Percentiles rank a stretch among this genome's conserved stretches.
Conservation (phyloP, 2,888 invertebrate species). For the Euclidia mi region DNA sequence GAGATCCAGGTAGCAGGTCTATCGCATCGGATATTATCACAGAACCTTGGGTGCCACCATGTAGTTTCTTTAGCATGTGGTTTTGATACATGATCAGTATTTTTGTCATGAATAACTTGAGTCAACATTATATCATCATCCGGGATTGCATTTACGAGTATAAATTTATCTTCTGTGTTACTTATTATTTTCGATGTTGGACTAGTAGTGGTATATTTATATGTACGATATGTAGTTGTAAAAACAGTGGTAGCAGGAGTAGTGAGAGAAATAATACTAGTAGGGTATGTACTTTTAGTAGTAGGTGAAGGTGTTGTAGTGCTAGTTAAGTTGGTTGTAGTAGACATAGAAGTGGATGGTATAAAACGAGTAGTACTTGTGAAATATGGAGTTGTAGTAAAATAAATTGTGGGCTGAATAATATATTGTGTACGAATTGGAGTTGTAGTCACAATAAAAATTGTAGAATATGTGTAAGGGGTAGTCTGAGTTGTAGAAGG, state of each 20-base stretch:
- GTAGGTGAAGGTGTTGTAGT: neutral
- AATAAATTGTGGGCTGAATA: neutral
- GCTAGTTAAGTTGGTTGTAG: neutral
- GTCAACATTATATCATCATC: too few species aligned
- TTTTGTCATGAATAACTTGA: too few species aligned
- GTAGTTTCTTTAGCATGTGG: neutral
- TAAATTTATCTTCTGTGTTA: too few species aligned
- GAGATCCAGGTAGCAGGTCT: slow-evolving; percentile 58
- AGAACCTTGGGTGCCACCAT: slow-evolving; percentile 36
- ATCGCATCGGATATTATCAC: slow-evolving; percentile 51
- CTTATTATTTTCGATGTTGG: too few species aligned
- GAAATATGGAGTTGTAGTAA: neutral
- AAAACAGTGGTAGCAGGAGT: neutral
- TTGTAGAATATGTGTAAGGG: too few species aligned
- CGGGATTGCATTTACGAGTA: too few species aligned
- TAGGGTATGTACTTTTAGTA: neutral
- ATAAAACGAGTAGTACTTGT: neutral
- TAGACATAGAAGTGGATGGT: neutral
- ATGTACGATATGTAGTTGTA: neutral
- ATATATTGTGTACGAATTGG: too few species aligned
- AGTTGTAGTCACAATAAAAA: neutral
- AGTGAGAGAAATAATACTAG: neutral
- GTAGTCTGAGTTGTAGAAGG: neutral
- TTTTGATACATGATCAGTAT: neutral
- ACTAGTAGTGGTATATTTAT: neutral